Evolutionary conservation across 2,797 vertebrate species (phyloP).

Genomic region (Peromyscus aztecus): DNA sequence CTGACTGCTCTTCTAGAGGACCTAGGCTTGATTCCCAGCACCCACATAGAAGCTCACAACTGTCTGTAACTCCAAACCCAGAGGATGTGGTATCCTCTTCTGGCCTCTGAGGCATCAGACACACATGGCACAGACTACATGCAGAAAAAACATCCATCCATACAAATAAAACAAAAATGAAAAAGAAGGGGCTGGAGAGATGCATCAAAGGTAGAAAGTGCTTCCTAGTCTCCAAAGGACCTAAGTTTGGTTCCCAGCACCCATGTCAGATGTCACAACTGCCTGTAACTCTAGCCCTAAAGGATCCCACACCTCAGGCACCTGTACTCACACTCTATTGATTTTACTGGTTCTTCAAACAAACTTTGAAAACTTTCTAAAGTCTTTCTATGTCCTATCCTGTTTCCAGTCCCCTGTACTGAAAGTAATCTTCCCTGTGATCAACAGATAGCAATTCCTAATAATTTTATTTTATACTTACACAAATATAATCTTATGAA

Average conservation of each 20-base stretch:
- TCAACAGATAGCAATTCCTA: slow-evolving; percentile 35
- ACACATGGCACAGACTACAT: not conserved
- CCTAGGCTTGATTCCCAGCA: too few relatives aligned
- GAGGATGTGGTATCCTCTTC: not conserved
- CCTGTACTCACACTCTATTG: not conserved
- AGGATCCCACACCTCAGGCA: not conserved
- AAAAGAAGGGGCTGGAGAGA: not conserved
- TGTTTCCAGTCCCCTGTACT: not conserved
- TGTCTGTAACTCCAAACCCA: not conserved
- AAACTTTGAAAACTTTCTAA: slow-evolving; percentile 51
- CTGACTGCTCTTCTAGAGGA: not conserved
- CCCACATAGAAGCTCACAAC: not conserved
- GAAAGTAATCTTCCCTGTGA: slow-evolving; percentile 33
- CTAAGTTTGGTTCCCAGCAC: not conserved
- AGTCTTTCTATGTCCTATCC: not conserved
- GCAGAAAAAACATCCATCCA: not conserved
- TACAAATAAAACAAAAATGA: not conserved
- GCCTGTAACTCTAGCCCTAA: not conserved
- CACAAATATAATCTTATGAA: not conserved
- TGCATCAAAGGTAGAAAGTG: not conserved
- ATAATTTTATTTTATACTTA: slow-evolving; percentile 23
- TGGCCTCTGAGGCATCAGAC: not conserved
- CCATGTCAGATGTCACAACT: not conserved
- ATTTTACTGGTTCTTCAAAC: slow-evolving; percentile 21
- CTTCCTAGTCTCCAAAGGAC: not conserved